Evolutionary conservation across 2,888 invertebrate species (phyloP).

Genomic region (Sabatieria punctata): DNA sequence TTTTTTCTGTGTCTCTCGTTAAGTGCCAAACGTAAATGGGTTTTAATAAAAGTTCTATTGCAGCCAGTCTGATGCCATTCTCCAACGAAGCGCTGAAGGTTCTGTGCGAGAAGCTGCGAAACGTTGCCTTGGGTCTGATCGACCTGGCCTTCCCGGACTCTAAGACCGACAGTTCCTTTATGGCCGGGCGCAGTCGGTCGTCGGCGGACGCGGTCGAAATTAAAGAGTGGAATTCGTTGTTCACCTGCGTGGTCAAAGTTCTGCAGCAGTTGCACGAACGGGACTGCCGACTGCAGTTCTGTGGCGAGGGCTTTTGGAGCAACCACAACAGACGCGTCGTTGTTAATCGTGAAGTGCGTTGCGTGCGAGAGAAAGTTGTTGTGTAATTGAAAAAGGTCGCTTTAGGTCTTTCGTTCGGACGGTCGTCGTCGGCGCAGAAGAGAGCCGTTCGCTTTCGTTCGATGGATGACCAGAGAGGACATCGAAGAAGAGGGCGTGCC

Average conservation of each 20-base stretch:
- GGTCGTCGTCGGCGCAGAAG: background rate
- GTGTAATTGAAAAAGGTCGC: background rate
- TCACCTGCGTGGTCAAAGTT: slow-evolving; percentile 54
- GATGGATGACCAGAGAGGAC: background rate
- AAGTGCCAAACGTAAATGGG: too few relatives aligned
- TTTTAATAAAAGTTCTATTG: too few relatives aligned
- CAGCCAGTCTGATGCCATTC: slow-evolving; percentile 44
- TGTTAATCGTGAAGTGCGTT: background rate
- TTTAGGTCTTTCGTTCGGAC: background rate
- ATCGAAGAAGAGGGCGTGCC: slow-evolving; percentile 21
- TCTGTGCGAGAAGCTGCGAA: slow-evolving; percentile 54
- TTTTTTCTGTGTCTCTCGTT: too few relatives aligned
- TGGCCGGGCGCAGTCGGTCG: slow-evolving; percentile 6
- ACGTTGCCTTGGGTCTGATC: slow-evolving; percentile 63
- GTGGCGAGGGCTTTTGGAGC: slow-evolving; percentile 51
- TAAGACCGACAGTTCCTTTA: slow-evolving; percentile 12
- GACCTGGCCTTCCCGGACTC: slow-evolving; percentile 60
- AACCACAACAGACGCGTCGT: slow-evolving; percentile 14
- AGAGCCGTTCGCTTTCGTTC: slow-evolving; percentile 2
- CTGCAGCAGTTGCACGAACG: slow-evolving; percentile 64
- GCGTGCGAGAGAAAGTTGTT: background rate
- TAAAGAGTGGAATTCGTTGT: slow-evolving; percentile 57
- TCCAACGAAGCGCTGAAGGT: slow-evolving; percentile 53
- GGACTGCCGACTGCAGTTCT: slow-evolving; percentile 62
- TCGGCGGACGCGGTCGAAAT: slow-evolving; percentile 37